These are phyloP conservation scores for Lysandra bellargus DNA, from an alignment of 2,888 invertebrate genomes.

Conservation along the genomic window DNA sequence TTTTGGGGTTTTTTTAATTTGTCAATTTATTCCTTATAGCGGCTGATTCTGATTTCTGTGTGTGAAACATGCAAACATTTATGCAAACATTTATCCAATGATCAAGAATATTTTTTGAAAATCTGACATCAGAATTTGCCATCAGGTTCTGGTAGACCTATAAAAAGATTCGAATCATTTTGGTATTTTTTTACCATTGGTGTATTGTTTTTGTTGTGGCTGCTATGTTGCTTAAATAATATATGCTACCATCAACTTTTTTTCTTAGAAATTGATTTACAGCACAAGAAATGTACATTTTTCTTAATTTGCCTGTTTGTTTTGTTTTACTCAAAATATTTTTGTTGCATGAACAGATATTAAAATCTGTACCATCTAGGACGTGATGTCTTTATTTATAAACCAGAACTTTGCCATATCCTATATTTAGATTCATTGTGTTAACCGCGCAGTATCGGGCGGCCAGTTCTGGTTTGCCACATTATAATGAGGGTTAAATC, in stretches of 20 bases:
- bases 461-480: conserved; percentile 45
- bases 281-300: not conserved
- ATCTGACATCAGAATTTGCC: too few relatives aligned
- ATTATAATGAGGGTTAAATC: conserved; percentile 45
- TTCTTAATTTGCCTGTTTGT: not conserved
- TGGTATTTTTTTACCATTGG: not conserved
- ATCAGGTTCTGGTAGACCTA: too few relatives aligned
- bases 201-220: not conserved
- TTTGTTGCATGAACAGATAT: not conserved
- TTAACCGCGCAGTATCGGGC: conserved; percentile 64
- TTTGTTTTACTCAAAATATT: not conserved
- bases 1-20: too few relatives aligned
- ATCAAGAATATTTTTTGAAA: too few relatives aligned
- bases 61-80: too few relatives aligned
- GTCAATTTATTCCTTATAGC: too few relatives aligned
- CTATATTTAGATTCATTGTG: conserved; percentile 77
- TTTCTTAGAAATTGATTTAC: not conserved
- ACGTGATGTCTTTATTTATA: conserved; percentile 49
- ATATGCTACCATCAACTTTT: not conserved
- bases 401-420: conserved; percentile 61
- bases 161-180: not conserved
- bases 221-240: too few relatives aligned
- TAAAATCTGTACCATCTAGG: conserved; percentile 17
- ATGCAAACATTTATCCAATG: too few relatives aligned
- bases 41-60: too few relatives aligned